Base-by-base conservation (phyloP, 2,113 vertebrate species). In the Pituophis catenifer region DNA sequence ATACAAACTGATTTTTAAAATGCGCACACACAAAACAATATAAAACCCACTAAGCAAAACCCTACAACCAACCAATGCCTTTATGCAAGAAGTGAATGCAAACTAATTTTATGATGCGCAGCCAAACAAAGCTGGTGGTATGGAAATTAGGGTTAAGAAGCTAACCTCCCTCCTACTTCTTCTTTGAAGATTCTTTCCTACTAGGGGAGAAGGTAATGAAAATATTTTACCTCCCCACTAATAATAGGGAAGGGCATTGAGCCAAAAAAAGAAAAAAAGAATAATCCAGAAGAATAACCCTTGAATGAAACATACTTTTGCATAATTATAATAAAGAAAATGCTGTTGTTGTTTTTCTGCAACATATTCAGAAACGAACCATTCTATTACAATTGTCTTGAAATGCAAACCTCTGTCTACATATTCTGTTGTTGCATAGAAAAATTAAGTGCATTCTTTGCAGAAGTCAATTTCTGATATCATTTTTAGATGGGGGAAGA, bases 161-260 rank as follows among this genome's bases (percentile, higher is more conserved):
- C 95, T 96, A 90, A 96, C 95, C 96, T 96, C 96, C 96, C 94
- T 97, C 95, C 95, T 52, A 86, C n/a, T 93, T 93, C 96, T 92
- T 93, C 97, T 98, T 97, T 96, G 97, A 98, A 98, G 97, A 97
- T 97, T 97, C 96, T 94, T 92, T 93, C 87, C 4, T 97, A 97
- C 97, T 96, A 92, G 96, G 94, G 97, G 97, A 97, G 97, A 97
- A 38, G 94, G 95, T 97, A 97, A 98, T 97, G 97, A 97, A 97
- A 97, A 97, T 97, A 97, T 97, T 97, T 97, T 97, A 89, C 97
- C 95, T 96, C 96, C 94, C 94, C 92, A 93, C 95, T 97, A 94
- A 94, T 93, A 94, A 96, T 93, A 81, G 95, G 97, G 96, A 94
- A 90, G 93, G 93, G 89, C 89, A 87, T n/a, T 90, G 90, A 94